Base-by-base conservation (phyloP, 1,140 invertebrate species). In the Halictus rubicundus region DNA sequence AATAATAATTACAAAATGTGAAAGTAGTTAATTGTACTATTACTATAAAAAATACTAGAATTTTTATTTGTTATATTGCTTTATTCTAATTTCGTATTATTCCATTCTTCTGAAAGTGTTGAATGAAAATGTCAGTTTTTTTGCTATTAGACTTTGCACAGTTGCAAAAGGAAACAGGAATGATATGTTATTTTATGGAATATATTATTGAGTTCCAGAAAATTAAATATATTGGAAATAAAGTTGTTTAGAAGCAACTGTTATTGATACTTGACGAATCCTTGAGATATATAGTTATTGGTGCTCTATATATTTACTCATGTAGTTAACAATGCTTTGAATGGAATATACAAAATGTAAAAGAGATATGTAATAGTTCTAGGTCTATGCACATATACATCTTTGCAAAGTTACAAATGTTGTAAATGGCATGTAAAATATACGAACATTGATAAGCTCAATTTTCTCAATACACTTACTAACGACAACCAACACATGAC, bases 201-300 rank as follows among this genome's bases (percentile, higher is more conserved):
- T 21, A 14, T n/a, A 21, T 21, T 14, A 14, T 54, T 69, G 19
- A 23, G 23, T 60, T 57, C 32, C 5, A 14, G 23, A 2, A 42
- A 8, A 60, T 69, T 46, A 0, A 60, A 37, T 10, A 19, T 76
- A 46, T 60, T 59, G 32, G 57, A 14, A 49, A 37, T 60, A 76
- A 14, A 16, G 60, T 32, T 37, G 32, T 16, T 49, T 49, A 49
- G 21, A 61, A 16, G 46, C 27, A 7, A 46, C 19, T 59, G 23
- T 61, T 46, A 32, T 23, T 57, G 9, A 60, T 32, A 68, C 25
- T 23, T 49, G 49, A 49, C 21, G 23, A 60, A 69, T 9, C 37
- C n/a, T 60, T 59, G 23, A 68, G 4, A 68, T 68, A 68, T 6
- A 19, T 69, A 68, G n/a, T 68, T 68, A n/a, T 60, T 32, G 10